Conservation (phyloP, 2,888 invertebrate genomes). For the Apodemia duryi region DNA sequence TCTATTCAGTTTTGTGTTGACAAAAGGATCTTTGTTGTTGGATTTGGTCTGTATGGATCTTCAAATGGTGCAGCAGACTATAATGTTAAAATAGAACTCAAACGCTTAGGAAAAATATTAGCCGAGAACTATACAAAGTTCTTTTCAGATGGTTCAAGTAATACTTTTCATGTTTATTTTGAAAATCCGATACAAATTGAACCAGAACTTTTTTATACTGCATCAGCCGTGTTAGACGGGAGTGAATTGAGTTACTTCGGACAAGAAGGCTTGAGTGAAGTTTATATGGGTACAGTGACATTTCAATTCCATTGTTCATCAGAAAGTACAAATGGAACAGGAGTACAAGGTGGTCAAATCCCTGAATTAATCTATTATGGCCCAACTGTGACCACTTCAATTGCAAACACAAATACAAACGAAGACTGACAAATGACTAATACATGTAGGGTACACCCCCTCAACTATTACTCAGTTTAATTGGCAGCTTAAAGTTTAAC, state of each 20-base stretch:
- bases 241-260: constrained; percentile 97
- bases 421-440: constrained; percentile 68
- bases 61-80: constrained; percentile 97
- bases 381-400: constrained; percentile 79
- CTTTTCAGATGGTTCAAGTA: constrained; percentile 97
- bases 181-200: constrained; percentile 93
- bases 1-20: constrained; percentile 98
- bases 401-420: constrained; percentile 60
- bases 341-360: constrained; percentile 98
- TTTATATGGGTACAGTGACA: constrained; percentile 94
- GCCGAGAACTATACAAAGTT: constrained; percentile 96
- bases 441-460: constrained; percentile 40
- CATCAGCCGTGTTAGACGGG: constrained; percentile 96
- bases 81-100: constrained; percentile 95
- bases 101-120: constrained; percentile 90
- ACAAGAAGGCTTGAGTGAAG: constrained; percentile 97
- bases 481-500: constrained; percentile 25
- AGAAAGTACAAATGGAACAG: constrained; percentile 98
- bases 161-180: constrained; percentile 92
- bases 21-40: constrained; percentile 96
- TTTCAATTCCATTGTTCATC: constrained; percentile 99
- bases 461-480: constrained; percentile 59
- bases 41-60: constrained; percentile 97
- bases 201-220: constrained; percentile 96
- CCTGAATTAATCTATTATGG: constrained; percentile 98